Evolutionary conservation across 2,113 vertebrate genomes (phyloP).

Genomic region (Edolisoma coerulescens): DNA sequence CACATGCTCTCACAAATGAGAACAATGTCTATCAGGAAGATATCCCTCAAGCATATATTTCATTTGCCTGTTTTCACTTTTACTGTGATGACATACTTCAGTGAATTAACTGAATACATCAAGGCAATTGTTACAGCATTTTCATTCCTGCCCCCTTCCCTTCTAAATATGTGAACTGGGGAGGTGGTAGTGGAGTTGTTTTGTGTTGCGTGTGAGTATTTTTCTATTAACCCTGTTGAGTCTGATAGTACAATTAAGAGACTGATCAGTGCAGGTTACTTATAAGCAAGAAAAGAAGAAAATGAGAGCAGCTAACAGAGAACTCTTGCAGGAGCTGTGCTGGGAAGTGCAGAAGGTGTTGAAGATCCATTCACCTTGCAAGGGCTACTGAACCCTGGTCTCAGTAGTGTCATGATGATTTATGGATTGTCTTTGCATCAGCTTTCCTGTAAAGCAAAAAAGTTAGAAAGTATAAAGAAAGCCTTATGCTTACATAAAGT

Average conservation of each 20-base stretch:
- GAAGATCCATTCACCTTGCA: background rate
- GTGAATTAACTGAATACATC: background rate
- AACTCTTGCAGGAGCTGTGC: background rate
- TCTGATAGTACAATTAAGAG: background rate
- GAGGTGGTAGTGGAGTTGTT: background rate
- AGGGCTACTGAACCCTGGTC: background rate
- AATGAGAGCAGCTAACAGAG: background rate
- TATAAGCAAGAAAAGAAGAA: background rate
- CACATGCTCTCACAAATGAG: background rate
- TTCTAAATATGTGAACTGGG: background rate
- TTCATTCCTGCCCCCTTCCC: background rate
- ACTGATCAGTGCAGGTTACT: background rate
- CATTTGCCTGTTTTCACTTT: background rate
- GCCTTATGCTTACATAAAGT: background rate
- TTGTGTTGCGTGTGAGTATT: background rate
- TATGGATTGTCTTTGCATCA: background rate
- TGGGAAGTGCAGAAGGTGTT: background rate
- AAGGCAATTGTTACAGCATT: background rate
- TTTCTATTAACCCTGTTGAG: background rate
- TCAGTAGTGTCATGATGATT: background rate
- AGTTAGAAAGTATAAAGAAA: background rate
- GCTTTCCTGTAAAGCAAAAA: background rate
- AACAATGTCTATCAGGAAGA: background rate
- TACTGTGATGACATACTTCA: background rate
- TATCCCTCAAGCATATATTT: background rate